phyloP scores from a whole-genome alignment of 2,797 vertebrate species.

The Galagoides demidoff region DNA sequence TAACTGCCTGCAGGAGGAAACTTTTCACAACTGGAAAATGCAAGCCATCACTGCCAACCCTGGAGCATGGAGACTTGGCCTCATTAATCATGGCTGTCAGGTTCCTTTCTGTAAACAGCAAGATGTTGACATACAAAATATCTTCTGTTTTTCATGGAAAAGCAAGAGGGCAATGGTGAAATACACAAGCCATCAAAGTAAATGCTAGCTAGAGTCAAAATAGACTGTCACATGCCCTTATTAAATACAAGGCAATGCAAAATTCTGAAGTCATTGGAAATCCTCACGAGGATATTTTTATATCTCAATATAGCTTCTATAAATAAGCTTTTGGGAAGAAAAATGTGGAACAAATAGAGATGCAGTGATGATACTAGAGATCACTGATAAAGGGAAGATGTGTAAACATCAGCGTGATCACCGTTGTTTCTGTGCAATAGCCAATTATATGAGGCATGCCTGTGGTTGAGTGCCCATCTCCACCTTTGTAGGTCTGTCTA shows the following conservation, averaged over 20 bases:
- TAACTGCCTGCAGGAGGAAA: conserved; percentile 70
- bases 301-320: not conserved
- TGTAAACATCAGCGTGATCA: not conserved
- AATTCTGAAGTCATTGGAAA: not conserved
- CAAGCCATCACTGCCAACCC: conserved; percentile 26
- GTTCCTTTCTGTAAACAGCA: conserved; percentile 62
- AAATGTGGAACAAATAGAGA: not conserved
- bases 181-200: not conserved
- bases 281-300: not conserved
- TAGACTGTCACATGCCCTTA: not conserved
- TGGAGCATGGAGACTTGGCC: conserved; percentile 22
- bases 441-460: not conserved
- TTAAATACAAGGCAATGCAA: not conserved
- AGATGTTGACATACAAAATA: conserved; percentile 62
- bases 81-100: conserved; percentile 75
- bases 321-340: not conserved
- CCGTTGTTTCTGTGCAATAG: not conserved
- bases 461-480: not conserved
- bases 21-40: conserved; percentile 77
- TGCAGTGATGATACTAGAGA: not conserved
- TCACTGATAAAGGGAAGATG: not conserved
- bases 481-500: not conserved
- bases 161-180: conserved; percentile 28
- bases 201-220: not conserved
- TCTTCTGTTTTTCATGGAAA: conserved; percentile 44